Conservation (phyloP, 2,888 invertebrate genomes). For the Beris chalybata region DNA sequence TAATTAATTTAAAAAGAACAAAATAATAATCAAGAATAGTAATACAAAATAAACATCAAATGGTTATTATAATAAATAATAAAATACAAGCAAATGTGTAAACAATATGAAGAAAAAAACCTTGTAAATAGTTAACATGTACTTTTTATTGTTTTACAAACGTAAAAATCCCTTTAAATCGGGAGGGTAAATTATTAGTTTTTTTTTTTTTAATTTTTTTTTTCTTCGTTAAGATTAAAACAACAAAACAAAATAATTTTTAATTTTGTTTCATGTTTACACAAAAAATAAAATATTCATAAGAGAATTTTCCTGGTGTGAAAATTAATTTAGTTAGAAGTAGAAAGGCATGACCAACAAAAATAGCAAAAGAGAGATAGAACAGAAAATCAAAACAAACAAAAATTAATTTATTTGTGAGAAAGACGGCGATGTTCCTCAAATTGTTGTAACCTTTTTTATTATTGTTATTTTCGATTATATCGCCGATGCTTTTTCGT, state of each 20-base stretch:
- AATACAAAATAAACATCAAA: too few species aligned
- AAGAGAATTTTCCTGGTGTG: constrained; percentile 5
- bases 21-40: too few species aligned
- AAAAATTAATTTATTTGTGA: constrained; percentile 27
- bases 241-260: neutral
- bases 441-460: constrained; percentile 1
- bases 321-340: constrained; percentile 18
- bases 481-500: neutral
- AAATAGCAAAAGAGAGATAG: neutral
- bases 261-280: constrained; percentile 8
- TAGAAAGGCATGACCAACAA: neutral
- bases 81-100: constrained; percentile 11
- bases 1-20: too few species aligned
- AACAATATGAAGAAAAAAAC: constrained; percentile 3
- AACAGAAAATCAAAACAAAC: neutral
- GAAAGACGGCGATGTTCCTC: constrained; percentile 25
- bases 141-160: constrained; percentile 21
- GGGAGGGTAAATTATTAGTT: constrained; percentile 27
- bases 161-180: constrained; percentile 18
- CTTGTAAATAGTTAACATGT: constrained; percentile 28
- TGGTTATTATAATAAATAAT: neutral
- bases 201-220: neutral
- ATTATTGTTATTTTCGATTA: neutral
- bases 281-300: constrained; percentile 9
- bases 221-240: constrained; percentile 19